Evolutionary conservation across 2,888 invertebrate genomes (phyloP).

Genomic region (Furcula furcula): DNA sequence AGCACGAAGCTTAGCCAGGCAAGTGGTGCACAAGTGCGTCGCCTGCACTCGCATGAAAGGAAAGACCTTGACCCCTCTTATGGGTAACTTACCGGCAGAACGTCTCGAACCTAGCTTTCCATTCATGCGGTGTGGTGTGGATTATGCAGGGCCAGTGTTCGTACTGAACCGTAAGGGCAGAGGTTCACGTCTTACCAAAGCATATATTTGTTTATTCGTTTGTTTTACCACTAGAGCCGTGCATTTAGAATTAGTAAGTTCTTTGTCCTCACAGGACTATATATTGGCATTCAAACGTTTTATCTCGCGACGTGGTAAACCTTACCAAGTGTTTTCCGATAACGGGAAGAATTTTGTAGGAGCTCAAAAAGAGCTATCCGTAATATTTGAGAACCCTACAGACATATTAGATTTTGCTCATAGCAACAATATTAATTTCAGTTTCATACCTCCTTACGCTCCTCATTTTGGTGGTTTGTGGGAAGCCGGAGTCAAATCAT

Average conservation of each 20-base stretch:
- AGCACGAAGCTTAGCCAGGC: slow-evolving; percentile 8
- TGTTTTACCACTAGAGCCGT: slow-evolving; percentile 4
- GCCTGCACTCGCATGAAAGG: slow-evolving; percentile 1
- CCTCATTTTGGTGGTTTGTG: slow-evolving; percentile 17
- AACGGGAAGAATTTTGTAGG: slow-evolving; percentile 23
- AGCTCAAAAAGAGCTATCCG: slow-evolving; percentile 12
- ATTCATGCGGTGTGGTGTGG: slow-evolving; percentile 22
- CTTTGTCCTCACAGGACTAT: background rate
- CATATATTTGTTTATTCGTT: slow-evolving; percentile 3
- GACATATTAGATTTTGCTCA: slow-evolving; percentile 5
- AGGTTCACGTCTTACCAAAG: slow-evolving; percentile 1
- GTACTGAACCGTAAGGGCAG: slow-evolving; percentile 2
- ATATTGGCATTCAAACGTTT: slow-evolving; percentile 6
- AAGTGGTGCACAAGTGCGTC: background rate
- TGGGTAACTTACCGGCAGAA: slow-evolving; percentile 1
- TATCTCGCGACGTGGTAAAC: slow-evolving; percentile 25
- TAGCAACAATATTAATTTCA: slow-evolving; percentile 7
- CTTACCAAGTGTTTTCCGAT: slow-evolving; percentile 22
- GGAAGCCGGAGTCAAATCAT: slow-evolving; percentile 7
- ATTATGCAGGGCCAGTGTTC: slow-evolving; percentile 22
- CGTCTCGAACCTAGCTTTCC: slow-evolving; percentile 5
- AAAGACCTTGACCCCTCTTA: background rate
- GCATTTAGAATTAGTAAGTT: slow-evolving; percentile 4
- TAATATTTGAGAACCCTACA: slow-evolving; percentile 5
- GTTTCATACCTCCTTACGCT: slow-evolving; percentile 12